A percentile compares a stretch with the other conserved stretches of the same genome.
Conservation (phyloP, 1,140 invertebrate genomes). For the Calliopsis andreniformis region DNA sequence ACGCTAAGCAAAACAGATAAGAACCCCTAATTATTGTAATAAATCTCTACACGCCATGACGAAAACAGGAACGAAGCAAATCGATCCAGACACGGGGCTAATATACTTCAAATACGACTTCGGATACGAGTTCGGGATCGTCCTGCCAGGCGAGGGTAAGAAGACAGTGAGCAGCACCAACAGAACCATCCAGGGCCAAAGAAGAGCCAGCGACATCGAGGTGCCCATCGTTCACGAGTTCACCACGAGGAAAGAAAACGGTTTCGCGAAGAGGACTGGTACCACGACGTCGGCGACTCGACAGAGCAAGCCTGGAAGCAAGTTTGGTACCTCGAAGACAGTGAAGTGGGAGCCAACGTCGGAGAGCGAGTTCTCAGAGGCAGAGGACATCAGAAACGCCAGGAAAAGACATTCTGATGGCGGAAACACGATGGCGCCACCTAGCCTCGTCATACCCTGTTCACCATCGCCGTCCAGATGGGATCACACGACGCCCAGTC, state of each 20-base stretch:
- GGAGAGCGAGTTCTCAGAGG: constrained; percentile 84
- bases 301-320: constrained; percentile 56
- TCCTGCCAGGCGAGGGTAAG: constrained; percentile 86
- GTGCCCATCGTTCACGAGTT: constrained; percentile 85
- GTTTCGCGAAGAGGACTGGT: constrained; percentile 61
- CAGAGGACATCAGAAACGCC: constrained; percentile 77
- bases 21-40: background rate
- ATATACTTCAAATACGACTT: constrained; percentile 93
- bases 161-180: constrained; percentile 78
- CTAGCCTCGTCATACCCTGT: constrained; percentile 75
- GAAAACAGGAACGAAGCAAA: constrained; percentile 87
- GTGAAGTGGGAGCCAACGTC: constrained; percentile 86
- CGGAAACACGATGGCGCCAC: constrained; percentile 72
- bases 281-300: background rate
- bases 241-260: constrained; percentile 72
- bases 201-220: constrained; percentile 82
- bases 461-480: constrained; percentile 78
- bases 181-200: constrained; percentile 80
- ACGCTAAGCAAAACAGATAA: too few relatives aligned
- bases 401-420: constrained; percentile 72
- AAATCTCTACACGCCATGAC: constrained; percentile 24
- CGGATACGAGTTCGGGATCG: constrained; percentile 90
- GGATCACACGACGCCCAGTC: constrained; percentile 83
- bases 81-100: constrained; percentile 88
- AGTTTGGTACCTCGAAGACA: constrained; percentile 80